Evolutionary conservation across 2,888 invertebrate species (phyloP), one percentile per base, ranked within the genome.

Genomic region (Argyresthia albistria): DNA sequence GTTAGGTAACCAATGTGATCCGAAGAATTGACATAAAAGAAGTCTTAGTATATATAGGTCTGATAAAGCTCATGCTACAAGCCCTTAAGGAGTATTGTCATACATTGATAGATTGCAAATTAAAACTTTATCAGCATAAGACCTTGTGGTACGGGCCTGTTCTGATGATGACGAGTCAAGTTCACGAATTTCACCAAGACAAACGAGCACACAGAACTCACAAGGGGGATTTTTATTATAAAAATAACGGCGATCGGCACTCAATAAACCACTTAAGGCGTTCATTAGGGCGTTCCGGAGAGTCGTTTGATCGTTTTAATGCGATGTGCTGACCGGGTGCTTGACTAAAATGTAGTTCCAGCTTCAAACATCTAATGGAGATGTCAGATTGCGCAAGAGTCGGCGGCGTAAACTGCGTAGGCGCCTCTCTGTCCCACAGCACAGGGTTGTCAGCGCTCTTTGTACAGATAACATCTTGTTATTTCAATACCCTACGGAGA

Each of bases 211-310:
- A 53, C 39, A 9, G 39, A 39, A 39, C 39, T 39, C 39, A 11
- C 57, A 54, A 58, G 16, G 57, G 65, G 63, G 67, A 70, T n/a
- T 64, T 72, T 74, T 74, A 74, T 70, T 76, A 79, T 80, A 78
- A 80, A 83, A 83, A 76, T 83, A 83, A 82, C 77, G 79, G 79
- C 80, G 71, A 73, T 77, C 73, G 70, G 69, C 86, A 83, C 83
- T 86, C 78, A 75, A 80, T 83, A 80, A 77, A 79, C 76, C 86
- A 86, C 86, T 86, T 79, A 83, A 83, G 76, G 74, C 60, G 73
- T 76, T 83, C 80, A 82, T 84, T 83, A 81, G 77, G 69, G 70
- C 69, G 71, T 75, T 74, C 70, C 73, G 70, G 68, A 67, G 62
- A 70, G 72, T 68, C 73, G 73, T 76, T 77, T 69, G 78, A 76